These are phyloP conservation scores for Acrobasis suavella DNA, from an alignment of 2,888 invertebrate genomes.

Conservation along the genomic window DNA sequence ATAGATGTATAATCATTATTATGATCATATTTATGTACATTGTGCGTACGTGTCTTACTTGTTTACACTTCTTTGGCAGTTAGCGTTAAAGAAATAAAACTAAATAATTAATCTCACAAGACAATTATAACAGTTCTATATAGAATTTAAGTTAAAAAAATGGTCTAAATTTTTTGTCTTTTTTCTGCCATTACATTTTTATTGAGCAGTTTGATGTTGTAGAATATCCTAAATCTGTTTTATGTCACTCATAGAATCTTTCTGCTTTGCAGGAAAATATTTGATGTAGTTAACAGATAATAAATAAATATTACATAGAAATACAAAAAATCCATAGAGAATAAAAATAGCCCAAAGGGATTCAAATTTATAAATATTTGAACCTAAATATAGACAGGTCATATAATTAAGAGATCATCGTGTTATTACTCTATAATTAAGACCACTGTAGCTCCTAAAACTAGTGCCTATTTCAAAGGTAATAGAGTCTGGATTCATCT, in stretches of 20 bases:
- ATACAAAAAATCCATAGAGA: conserved; percentile 13
- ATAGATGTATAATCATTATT: neutral
- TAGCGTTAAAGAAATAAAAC: neutral
- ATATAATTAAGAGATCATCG: conserved; percentile 18
- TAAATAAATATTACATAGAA: conserved; percentile 8
- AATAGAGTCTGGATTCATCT: conserved; percentile 30
- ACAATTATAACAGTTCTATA: neutral
- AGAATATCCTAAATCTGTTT: neutral
- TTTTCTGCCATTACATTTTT: neutral
- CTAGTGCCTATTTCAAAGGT: conserved; percentile 41
- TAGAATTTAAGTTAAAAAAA: neutral
- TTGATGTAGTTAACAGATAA: neutral
- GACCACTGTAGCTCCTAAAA: conserved; percentile 34
- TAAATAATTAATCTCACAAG: neutral
- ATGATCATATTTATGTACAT: neutral
- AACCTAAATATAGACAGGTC: conserved; percentile 3
- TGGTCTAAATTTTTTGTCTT: neutral
- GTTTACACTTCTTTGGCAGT: neutral
- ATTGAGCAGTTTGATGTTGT: conserved; percentile 3
- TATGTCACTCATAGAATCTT: neutral
- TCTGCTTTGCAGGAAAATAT: conserved; percentile 3
- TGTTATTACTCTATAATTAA: conserved; percentile 10
- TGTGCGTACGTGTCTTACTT: neutral
- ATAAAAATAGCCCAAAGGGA: conserved; percentile 7
- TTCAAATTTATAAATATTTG: conserved; percentile 12